Percentiles rank a stretch among this genome's conserved stretches.
phyloP scores from a whole-genome alignment of 1,140 invertebrate species.

The Steinernema feltiae region DNA sequence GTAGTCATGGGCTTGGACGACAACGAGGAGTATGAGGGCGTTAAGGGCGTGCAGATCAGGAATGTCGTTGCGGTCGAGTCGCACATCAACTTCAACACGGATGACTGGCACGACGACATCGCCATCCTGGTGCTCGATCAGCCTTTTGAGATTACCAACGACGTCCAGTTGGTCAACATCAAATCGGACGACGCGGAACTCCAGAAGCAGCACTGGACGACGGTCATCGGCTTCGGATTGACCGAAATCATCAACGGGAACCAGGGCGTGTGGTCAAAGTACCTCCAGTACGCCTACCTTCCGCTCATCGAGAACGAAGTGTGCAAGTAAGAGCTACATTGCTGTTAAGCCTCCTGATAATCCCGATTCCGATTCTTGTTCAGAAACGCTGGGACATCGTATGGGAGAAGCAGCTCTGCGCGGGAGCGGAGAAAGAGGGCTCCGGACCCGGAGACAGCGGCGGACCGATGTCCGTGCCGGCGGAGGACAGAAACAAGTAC shows the following conservation, averaged over 20 bases:
- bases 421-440: neutral
- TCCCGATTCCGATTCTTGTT: too few relatives aligned
- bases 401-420: neutral
- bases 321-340: too few relatives aligned
- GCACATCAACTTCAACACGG: neutral
- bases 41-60: neutral
- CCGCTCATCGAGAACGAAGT: too few relatives aligned
- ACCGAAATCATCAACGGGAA: neutral
- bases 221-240: neutral
- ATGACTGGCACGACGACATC: neutral
- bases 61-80: neutral
- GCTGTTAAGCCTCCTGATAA: too few relatives aligned
- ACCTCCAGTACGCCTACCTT: neutral
- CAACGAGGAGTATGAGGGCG: neutral
- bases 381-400: too few relatives aligned
- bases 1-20: neutral
- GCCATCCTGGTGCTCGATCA: neutral
- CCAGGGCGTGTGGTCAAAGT: neutral
- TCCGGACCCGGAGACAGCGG: neutral
- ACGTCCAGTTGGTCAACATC: neutral
- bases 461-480: neutral
- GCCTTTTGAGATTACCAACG: neutral
- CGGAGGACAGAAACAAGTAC: neutral
- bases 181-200: too few relatives aligned
- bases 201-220: neutral